phyloP scores from a whole-genome alignment of 2,113 vertebrate species.

The Campylomormyrus tamandua region DNA sequence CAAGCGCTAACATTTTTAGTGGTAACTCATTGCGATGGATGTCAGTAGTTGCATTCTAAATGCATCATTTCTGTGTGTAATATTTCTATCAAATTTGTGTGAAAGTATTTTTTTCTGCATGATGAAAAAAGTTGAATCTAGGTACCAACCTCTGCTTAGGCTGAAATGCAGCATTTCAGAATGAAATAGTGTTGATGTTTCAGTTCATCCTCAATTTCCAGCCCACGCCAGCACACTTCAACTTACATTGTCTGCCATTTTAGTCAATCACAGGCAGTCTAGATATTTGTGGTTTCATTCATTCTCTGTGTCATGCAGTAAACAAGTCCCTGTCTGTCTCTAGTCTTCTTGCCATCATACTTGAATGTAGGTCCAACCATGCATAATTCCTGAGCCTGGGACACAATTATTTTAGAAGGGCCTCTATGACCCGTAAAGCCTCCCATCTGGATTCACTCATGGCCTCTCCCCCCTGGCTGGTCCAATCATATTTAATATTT shows the following conservation, averaged over 20 bases:
- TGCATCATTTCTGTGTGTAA: not conserved
- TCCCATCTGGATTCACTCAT: not conserved
- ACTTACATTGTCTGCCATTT: too few species aligned
- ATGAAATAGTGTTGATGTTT: not conserved
- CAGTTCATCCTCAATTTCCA: too few species aligned
- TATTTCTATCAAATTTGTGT: not conserved
- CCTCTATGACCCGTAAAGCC: not conserved
- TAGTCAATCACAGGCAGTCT: too few species aligned
- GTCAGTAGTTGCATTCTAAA: not conserved
- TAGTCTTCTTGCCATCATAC: not conserved
- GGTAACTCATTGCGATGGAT: not conserved
- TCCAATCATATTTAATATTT: not conserved
- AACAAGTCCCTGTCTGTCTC: not conserved
- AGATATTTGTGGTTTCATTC: not conserved
- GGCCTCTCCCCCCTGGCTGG: not conserved
- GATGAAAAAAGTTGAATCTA: not conserved
- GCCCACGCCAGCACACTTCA: too few species aligned
- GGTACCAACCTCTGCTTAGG: not conserved
- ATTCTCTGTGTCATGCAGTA: not conserved
- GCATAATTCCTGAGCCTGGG: not conserved
- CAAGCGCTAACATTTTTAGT: not conserved
- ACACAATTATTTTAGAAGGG: not conserved
- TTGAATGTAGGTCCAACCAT: not conserved
- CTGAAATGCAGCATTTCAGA: not conserved
- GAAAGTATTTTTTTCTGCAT: not conserved